phyloP scores from a whole-genome alignment of 2,113 vertebrate genomes.

The Zeus faber region DNA sequence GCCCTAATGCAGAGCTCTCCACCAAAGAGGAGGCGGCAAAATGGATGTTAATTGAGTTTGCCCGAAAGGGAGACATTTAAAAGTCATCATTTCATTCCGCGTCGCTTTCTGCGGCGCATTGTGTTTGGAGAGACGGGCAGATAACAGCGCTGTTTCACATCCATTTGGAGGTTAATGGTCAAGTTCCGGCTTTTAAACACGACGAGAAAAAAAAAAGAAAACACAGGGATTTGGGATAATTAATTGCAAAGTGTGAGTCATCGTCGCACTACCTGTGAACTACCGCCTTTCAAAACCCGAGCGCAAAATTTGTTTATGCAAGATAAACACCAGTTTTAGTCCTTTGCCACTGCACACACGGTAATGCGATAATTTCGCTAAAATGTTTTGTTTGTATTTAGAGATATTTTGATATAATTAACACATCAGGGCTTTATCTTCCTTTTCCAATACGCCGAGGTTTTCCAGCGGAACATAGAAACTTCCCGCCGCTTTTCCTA shows the following conservation, averaged over 20 bases:
- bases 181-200: constrained; percentile 79
- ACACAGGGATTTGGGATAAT: constrained; percentile 76
- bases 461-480: no score
- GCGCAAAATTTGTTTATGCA: constrained; percentile 38
- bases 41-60: constrained; percentile 78
- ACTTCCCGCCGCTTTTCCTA: no score
- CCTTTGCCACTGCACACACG: constrained; percentile 21
- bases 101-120: constrained; percentile 72
- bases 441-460: no score
- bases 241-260: constrained; percentile 73
- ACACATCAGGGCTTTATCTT: no score
- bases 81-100: constrained; percentile 83
- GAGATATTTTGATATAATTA: constrained; percentile 40
- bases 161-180: constrained; percentile 82
- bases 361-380: constrained; percentile 39
- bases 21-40: constrained; percentile 60
- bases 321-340: constrained; percentile 49
- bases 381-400: constrained; percentile 53
- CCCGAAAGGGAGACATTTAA: constrained; percentile 78
- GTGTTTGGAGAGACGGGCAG: constrained; percentile 57
- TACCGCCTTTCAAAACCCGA: constrained; percentile 52
- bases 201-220: constrained; percentile 70
- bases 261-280: constrained; percentile 41
- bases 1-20: constrained; percentile 80
- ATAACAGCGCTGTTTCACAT: constrained; percentile 69